Evolutionary conservation across 2,888 invertebrate species (phyloP), one percentile per base, ranked within the genome.

Genomic region (Dryococelus australis): DNA sequence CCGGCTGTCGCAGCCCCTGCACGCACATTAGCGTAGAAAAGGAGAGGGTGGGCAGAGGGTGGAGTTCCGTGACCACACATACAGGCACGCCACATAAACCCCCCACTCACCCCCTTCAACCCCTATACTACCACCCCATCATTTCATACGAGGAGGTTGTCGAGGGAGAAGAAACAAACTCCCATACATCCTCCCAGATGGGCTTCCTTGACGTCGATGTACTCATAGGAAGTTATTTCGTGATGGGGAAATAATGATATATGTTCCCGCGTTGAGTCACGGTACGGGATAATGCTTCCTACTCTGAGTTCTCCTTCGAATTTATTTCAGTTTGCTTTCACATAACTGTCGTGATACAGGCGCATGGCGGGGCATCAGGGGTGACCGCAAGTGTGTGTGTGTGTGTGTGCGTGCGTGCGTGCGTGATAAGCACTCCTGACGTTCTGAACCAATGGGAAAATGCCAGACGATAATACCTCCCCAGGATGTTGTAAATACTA

Each of bases 21-120:
- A 65, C 65, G 65, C 65, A 65, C 65, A 65, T 65, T 51, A 51
- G 13, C 0, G 13, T 3, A 51, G 12, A 20, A 24, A 65, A 1
- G n/a, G 24, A n/a, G 65, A 24, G n/a, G 65, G 24, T 2, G n/a
- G 65, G 65, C 8, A 24, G 65, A 8, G n/a, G n/a, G 65, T 8
- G n/a, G 65, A 24, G 16, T 65, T 65, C 65, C 65, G 65, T 65
- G 65, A 65, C 65, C 65, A 65, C 65, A 65, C 65, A 65, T 65
- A 65, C 65, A 65, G 65, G 65, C 65, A 20, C 51, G 51, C 51
- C 51, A 51, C 51, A 51, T 51, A 3, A 51, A 1, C 51, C 51
- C 8, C 51, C 51, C 13, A 3, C 51, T 20, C 13, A 3, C 51
- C 8, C 51, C 51, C 51, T 51, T 20, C 65, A 20, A 3, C 65